Evolutionary conservation across 2,113 vertebrate genomes (phyloP).

Genomic region (Onychostruthus taczanowskii): DNA sequence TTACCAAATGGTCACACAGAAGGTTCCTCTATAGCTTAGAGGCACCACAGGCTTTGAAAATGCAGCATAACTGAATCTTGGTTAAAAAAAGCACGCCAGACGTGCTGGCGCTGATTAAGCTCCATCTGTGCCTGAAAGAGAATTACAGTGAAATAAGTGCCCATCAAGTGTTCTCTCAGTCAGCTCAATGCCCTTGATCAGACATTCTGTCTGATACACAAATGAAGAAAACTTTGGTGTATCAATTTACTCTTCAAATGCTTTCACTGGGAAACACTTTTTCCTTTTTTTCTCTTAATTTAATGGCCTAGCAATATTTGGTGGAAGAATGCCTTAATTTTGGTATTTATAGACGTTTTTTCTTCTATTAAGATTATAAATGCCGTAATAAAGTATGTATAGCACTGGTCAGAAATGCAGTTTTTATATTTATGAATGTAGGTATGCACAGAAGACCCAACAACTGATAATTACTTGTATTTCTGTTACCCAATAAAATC

Average conservation of each 20-base stretch:
- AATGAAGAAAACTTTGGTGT: neutral
- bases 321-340: neutral
- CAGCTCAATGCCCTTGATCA: neutral
- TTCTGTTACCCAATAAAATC: neutral
- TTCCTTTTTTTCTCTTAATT: neutral
- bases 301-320: neutral
- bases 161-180: neutral
- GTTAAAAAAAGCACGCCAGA: neutral
- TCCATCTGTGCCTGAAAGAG: neutral
- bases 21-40: neutral
- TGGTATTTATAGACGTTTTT: neutral
- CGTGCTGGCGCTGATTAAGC: neutral
- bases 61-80: neutral
- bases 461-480: neutral
- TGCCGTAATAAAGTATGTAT: neutral
- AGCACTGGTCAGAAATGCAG: neutral
- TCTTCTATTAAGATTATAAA: neutral
- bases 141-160: neutral
- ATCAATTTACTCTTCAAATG: neutral
- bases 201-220: neutral
- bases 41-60: neutral
- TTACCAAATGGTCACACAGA: neutral
- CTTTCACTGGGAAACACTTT: neutral
- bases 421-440: neutral
- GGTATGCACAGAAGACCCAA: neutral